phyloP scores from a whole-genome alignment of 2,888 invertebrate species.

The Papilio protenor region DNA sequence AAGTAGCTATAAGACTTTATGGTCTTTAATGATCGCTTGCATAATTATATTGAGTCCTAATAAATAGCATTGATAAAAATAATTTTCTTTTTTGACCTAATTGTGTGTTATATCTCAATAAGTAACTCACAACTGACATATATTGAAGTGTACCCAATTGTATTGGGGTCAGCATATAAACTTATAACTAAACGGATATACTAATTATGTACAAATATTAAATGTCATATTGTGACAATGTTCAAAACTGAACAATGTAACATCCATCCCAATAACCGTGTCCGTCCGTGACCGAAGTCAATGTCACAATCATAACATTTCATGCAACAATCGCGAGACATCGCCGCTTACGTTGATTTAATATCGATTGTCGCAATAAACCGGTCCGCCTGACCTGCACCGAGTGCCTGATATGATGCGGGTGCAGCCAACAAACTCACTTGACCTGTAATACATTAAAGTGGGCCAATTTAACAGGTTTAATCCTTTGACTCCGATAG shows the following conservation, averaged over 20 bases:
- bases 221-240: background rate
- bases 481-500: conserved; percentile 64
- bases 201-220: background rate
- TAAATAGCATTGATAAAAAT: background rate
- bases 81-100: too few species aligned
- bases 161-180: background rate
- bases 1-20: too few species aligned
- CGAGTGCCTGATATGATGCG: conserved; percentile 67
- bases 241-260: background rate
- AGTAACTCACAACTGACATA: background rate
- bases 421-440: conserved; percentile 68
- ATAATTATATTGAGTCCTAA: too few species aligned
- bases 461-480: conserved; percentile 70
- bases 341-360: conserved; percentile 67
- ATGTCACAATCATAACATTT: conserved; percentile 49
- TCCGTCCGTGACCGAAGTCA: conserved; percentile 42
- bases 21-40: too few species aligned
- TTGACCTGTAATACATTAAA: conserved; percentile 75
- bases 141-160: background rate
- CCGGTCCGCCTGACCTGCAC: conserved; percentile 64
- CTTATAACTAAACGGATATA: background rate
- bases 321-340: conserved; percentile 52
- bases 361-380: conserved; percentile 70
- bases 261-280: background rate
- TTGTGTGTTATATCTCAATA: background rate